Conservation (phyloP, 2,797 vertebrate genomes). For the Lepidocolaptes lacrymiger region DNA sequence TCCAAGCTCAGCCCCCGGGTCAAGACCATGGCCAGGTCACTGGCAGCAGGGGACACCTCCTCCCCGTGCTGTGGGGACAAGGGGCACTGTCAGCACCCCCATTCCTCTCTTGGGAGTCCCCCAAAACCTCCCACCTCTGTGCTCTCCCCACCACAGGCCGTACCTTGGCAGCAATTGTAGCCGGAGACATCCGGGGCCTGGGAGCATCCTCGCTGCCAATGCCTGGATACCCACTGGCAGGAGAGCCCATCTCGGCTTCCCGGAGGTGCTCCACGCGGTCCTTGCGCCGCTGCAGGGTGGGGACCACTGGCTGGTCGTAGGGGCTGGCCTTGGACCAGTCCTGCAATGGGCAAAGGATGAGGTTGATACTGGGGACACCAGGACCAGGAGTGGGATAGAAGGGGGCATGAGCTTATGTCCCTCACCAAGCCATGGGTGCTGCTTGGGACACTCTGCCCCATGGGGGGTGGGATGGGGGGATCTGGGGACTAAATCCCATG, state of each 20-base stretch:
- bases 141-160: accelerated
- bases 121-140: neutral
- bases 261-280: conserved; percentile 87
- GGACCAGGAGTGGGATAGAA: neutral
- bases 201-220: conserved; percentile 80
- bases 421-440: accelerated
- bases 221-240: conserved; percentile 66
- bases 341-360: conserved; percentile 68
- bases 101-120: neutral
- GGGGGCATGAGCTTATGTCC: neutral
- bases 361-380: neutral
- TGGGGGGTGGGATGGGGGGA: neutral
- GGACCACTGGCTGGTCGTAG: conserved; percentile 84
- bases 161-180: conserved; percentile 91
- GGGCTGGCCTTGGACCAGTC: conserved; percentile 91
- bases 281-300: conserved; percentile 86
- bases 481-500: neutral
- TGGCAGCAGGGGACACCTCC: conserved; percentile 91
- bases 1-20: conserved; percentile 92
- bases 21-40: conserved; percentile 94
- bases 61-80: conserved; percentile 83
- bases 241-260: conserved; percentile 81
- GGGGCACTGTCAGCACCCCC: neutral
- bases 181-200: conserved; percentile 85
- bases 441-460: neutral